Percentiles rank a stretch among this genome's conserved stretches.
Evolutionary conservation across 2,797 vertebrate genomes (phyloP).

Genomic region (Molossus molossus): DNA sequence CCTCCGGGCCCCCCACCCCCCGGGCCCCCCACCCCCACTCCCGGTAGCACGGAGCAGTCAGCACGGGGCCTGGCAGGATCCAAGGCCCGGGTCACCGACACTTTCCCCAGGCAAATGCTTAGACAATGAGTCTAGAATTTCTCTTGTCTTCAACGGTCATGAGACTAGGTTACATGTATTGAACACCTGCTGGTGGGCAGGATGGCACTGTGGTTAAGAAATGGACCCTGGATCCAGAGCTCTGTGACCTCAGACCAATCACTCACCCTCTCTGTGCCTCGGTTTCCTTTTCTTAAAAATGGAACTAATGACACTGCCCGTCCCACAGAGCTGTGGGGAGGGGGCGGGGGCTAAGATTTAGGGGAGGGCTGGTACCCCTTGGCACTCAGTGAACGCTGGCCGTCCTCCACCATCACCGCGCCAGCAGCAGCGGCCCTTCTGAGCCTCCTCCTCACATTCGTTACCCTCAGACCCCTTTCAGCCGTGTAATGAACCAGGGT

Average conservation of each 20-base stretch:
- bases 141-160: not conserved
- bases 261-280: not conserved
- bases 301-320: not conserved
- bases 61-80: not conserved
- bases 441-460: not conserved
- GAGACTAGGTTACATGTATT: not conserved
- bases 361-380: fast-evolving
- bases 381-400: fast-evolving
- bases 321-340: not conserved
- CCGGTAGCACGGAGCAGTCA: conserved; percentile 4
- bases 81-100: not conserved
- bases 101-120: not conserved
- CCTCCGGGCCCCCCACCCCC: not conserved
- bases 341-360: not conserved
- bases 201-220: not conserved
- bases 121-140: not conserved
- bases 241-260: not conserved
- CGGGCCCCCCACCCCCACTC: not conserved
- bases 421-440: not conserved
- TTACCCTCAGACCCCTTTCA: not conserved
- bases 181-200: not conserved
- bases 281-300: not conserved
- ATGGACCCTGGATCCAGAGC: not conserved
- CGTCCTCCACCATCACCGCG: fast-evolving
- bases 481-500: not conserved